Base-by-base conservation (phyloP, 2,113 vertebrate species). In the Toxotes chatareus region DNA sequence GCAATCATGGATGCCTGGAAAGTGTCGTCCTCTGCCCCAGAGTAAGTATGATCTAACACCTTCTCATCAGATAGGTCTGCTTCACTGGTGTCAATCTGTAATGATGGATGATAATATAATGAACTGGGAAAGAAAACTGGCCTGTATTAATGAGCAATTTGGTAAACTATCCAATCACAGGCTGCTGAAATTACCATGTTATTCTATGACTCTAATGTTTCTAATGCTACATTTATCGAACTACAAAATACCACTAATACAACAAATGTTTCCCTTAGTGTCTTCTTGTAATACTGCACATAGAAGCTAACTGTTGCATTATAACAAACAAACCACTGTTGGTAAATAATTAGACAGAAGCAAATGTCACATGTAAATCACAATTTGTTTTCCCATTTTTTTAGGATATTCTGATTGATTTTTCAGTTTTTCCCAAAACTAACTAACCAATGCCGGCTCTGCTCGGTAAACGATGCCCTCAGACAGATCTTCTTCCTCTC, bases 371-470 rank as follows among this genome's bases (percentile, higher is more conserved):
- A 87, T 38, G 19, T 62, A 60, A 44, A 53, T 27, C 16, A n/a
- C 5, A 59, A 62, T 49, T 60, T 47, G 2, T 57, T 76, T 73
- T 84, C 3, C 42, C 23, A 12, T n/a, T 47, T 27, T 76, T 60
- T 74, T 27, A 79, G 21, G 31, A 62, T 63, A 56, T 57, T 66
- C 51, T 55, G 73, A 36, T 82, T 86, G 79, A 88, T 89, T 88
- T 42, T 65, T 71, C 51, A 32, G n/a, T 73, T 73, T 65, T 66
- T 67, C 82, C 73, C 82, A 68, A 86, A 79, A 72, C 92, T 92
- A 94, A 94, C 93, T 98, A 94, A 98, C 97, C 97, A 98, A 94
- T 96, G 97, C 97, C 88, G 97, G 95, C 91, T 98, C 96, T 93
- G 97, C 97, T 94, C 89, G 96, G 94, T 97, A 98, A 93, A 98